phyloP scores from a whole-genome alignment of 2,797 vertebrate genomes.

The Pyrocephalus nanus region DNA sequence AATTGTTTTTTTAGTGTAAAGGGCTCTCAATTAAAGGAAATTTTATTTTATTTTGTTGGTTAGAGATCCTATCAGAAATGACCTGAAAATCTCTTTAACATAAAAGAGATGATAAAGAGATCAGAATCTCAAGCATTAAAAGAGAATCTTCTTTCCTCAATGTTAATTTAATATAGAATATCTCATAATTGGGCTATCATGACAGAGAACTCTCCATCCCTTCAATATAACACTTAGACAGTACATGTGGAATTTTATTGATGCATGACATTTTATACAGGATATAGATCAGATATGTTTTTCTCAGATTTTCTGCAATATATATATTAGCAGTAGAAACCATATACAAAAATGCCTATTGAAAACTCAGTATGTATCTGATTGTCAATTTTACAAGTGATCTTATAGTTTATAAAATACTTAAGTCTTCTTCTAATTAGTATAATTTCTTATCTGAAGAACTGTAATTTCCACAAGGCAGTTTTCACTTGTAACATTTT shows the following conservation, averaged over 20 bases:
- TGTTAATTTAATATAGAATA: slow-evolving; percentile 17
- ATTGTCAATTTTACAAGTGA: slow-evolving; percentile 13
- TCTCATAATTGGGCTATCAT: slow-evolving; percentile 28
- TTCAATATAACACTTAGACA: slow-evolving; percentile 35
- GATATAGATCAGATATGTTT: slow-evolving; percentile 10
- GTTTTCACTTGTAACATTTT: neutral
- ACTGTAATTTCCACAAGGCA: neutral
- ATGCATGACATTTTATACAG: slow-evolving; percentile 28
- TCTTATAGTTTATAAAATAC: neutral
- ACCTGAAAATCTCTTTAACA: slow-evolving; percentile 38
- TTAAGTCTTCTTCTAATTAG: slow-evolving; percentile 25
- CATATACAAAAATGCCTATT: neutral
- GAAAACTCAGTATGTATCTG: neutral
- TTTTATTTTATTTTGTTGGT: slow-evolving; percentile 4
- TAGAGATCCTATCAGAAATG: slow-evolving; percentile 49
- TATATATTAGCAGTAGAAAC: neutral
- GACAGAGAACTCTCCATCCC: slow-evolving; percentile 39
- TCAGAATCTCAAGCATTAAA: slow-evolving; percentile 22
- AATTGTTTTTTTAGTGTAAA: slow-evolving; percentile 70
- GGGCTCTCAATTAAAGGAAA: slow-evolving; percentile 43
- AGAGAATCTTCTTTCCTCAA: neutral
- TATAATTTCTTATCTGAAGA: slow-evolving; percentile 22
- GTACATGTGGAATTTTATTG: slow-evolving; percentile 39
- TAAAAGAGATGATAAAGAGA: slow-evolving; percentile 13
- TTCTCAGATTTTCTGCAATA: slow-evolving; percentile 3